phyloP scores from a whole-genome alignment of 2,888 invertebrate species.

The Galerucella pusilla region DNA sequence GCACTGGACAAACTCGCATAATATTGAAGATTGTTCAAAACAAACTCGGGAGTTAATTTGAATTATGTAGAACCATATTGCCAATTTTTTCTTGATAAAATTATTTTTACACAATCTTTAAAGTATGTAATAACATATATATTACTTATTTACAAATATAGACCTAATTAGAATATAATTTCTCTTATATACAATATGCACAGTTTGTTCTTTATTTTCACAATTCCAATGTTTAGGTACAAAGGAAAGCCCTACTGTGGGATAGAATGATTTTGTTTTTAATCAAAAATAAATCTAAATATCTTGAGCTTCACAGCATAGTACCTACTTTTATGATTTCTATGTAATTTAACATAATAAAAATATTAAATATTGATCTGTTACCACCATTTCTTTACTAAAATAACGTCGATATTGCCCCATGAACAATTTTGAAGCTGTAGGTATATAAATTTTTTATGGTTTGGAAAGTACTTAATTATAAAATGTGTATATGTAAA shows the following conservation, averaged over 20 bases:
- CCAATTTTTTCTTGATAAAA: constrained; percentile 56
- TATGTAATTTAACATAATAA: background rate
- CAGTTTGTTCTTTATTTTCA: constrained; percentile 49
- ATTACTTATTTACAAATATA: constrained; percentile 59
- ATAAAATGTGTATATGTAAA: too few relatives aligned
- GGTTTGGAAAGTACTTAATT: background rate
- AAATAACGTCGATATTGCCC: background rate
- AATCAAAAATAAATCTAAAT: constrained; percentile 38
- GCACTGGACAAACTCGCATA: background rate
- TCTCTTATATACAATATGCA: constrained; percentile 64
- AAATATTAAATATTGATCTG: too few relatives aligned
- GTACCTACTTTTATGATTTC: constrained; percentile 7
- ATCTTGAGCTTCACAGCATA: constrained; percentile 42
- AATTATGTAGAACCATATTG: constrained; percentile 61
- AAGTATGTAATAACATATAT: constrained; percentile 60
- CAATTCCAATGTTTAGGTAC: constrained; percentile 57
- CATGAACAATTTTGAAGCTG: background rate
- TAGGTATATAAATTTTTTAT: background rate
- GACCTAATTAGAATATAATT: constrained; percentile 61
- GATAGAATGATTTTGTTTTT: constrained; percentile 18
- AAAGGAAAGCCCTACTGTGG: constrained; percentile 59
- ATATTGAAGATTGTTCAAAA: background rate
- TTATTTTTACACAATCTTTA: constrained; percentile 62
- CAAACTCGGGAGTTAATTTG: constrained; percentile 54
- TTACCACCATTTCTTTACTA: background rate